phyloP scores from a whole-genome alignment of 2,113 vertebrate genomes.

The Chamaea fasciata region DNA sequence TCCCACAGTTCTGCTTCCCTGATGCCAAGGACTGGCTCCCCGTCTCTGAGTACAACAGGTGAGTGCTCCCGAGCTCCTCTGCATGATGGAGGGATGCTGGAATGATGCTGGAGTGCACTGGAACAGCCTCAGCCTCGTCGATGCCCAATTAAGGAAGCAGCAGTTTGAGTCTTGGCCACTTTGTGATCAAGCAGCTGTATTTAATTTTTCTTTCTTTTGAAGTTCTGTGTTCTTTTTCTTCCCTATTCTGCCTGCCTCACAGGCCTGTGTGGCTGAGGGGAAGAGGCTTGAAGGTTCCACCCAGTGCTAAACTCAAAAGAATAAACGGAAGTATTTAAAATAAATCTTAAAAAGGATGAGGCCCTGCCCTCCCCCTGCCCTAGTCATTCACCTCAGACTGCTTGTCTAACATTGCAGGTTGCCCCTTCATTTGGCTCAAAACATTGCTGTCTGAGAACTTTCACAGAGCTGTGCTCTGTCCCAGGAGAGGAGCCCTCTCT shows the following conservation, averaged over 20 bases:
- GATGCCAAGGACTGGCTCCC: constrained; percentile 97
- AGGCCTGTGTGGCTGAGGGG: not conserved
- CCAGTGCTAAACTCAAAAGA: not conserved
- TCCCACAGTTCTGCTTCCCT: constrained; percentile 99
- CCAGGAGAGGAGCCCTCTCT: not conserved
- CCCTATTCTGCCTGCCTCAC: not conserved
- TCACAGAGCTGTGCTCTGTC: not conserved
- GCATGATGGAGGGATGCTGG: not conserved
- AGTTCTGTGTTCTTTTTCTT: not conserved
- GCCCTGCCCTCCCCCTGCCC: not conserved
- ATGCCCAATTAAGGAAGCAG: constrained; percentile 45
- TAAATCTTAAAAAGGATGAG: not conserved
- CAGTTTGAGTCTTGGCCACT: constrained; percentile 8
- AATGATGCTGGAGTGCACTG: not conserved
- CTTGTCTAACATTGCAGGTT: not conserved
- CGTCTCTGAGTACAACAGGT: constrained; percentile 93
- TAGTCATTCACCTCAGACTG: not conserved
- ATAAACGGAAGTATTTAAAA: not conserved
- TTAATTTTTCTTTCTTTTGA: not conserved
- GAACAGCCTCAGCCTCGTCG: not conserved
- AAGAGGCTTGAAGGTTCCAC: not conserved
- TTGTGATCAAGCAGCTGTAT: not conserved
- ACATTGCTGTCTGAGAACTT: not conserved
- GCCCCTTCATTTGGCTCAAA: not conserved
- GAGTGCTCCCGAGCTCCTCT: not conserved